Percentiles rank a stretch among this genome's conserved stretches.
Evolutionary conservation across 2,797 vertebrate species (phyloP).

Genomic region (Poeciliopsis presidionis): DNA sequence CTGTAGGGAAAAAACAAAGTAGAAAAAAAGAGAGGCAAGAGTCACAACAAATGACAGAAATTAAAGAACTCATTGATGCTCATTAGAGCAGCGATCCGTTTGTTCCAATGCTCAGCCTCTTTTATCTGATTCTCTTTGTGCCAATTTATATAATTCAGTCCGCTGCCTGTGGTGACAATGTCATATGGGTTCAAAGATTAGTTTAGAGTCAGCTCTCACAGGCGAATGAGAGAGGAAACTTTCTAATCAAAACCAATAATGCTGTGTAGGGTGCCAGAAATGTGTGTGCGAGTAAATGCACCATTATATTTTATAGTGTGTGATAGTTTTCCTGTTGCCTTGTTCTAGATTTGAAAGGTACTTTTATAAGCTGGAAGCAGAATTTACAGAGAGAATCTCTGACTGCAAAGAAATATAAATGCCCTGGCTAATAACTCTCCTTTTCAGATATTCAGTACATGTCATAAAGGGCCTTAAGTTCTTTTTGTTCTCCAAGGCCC

Average conservation of each 20-base stretch:
- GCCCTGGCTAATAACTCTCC: conserved; percentile 8
- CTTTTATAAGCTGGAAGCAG: conserved; percentile 64
- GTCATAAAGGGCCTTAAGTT: background rate
- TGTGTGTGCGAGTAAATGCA: conserved; percentile 61
- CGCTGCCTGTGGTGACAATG: conserved; percentile 28
- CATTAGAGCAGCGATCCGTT: conserved; percentile 17
- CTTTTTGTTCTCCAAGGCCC: background rate
- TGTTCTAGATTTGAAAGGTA: conserved; percentile 51
- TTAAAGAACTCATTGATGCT: background rate
- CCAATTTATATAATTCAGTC: conserved; percentile 25
- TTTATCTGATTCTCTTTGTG: conserved; percentile 24
- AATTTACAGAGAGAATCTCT: conserved; percentile 48
- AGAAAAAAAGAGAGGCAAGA: background rate
- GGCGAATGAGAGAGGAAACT: conserved; percentile 37
- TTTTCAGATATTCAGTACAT: conserved; percentile 27
- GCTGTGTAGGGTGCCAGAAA: conserved; percentile 49
- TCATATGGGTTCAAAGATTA: conserved; percentile 42
- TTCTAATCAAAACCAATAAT: conserved; percentile 44
- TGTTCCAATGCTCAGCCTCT: conserved; percentile 1
- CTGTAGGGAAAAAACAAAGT: background rate
- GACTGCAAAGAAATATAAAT: conserved; percentile 36
- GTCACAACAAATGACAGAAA: background rate
- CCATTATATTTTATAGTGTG: conserved; percentile 69
- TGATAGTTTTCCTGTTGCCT: conserved; percentile 68
- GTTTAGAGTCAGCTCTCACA: conserved; percentile 37